phyloP scores from a whole-genome alignment of 1,140 invertebrate genomes.

The Drosophila arizonae region DNA sequence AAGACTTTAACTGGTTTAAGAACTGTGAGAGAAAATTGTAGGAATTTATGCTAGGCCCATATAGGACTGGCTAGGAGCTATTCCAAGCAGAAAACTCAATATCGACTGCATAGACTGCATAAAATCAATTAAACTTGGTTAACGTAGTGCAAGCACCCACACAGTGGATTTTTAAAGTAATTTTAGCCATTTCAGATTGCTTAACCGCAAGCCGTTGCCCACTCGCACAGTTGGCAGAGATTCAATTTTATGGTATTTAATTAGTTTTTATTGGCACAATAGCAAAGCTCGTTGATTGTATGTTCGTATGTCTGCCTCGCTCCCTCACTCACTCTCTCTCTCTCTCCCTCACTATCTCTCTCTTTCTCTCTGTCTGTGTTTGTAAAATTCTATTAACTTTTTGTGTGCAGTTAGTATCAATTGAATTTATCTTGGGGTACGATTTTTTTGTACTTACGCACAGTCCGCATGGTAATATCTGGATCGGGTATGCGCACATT shows the following conservation, averaged over 20 bases:
- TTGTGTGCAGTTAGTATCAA: constrained; percentile 13
- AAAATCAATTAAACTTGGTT: no score
- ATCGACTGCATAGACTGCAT: no score
- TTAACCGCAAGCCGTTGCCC: neutral
- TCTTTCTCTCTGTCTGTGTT: constrained; percentile 7
- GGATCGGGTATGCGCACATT: constrained; percentile 94
- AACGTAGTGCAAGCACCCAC: neutral
- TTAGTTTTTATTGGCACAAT: constrained; percentile 52
- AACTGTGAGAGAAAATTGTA: no score
- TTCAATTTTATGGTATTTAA: constrained; percentile 46
- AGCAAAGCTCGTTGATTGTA: constrained; percentile 21
- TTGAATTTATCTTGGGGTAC: constrained; percentile 17
- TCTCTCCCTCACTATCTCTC: no score
- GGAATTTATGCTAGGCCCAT: no score
- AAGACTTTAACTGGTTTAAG: no score
- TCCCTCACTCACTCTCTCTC: no score
- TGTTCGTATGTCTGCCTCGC: no score
- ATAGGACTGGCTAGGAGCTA: no score
- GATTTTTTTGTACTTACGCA: constrained; percentile 87
- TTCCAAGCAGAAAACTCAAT: no score
- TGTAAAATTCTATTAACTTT: constrained; percentile 33
- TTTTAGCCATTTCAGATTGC: no score
- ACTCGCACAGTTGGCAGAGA: constrained; percentile 29
- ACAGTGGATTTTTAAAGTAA: neutral
- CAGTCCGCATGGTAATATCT: constrained; percentile 89